A percentile compares a stretch with the other conserved stretches of the same genome.
These are phyloP conservation scores for Therioaphis trifolii DNA, from an alignment of 2,888 invertebrate species.

Conservation along the genomic window DNA sequence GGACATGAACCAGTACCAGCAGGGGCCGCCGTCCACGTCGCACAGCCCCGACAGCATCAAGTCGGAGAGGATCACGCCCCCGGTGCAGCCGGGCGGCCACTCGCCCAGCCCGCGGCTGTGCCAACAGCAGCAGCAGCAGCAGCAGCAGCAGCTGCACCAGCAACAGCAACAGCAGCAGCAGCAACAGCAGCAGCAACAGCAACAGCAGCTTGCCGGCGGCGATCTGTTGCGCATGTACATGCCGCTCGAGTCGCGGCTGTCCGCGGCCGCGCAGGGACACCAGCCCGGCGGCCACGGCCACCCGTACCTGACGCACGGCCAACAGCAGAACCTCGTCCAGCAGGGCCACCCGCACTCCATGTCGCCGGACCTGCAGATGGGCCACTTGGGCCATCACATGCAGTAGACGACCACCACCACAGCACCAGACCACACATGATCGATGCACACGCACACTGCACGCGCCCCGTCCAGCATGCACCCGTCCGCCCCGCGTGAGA, in stretches of 20 bases:
- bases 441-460: neutral
- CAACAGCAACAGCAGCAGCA: slow-evolving; percentile 64
- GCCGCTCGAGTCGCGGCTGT: slow-evolving; percentile 58
- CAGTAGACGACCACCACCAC: neutral
- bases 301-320: slow-evolving; percentile 47
- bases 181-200: slow-evolving; percentile 18
- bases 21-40: slow-evolving; percentile 74
- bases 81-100: slow-evolving; percentile 72
- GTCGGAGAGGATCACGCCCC: slow-evolving; percentile 86
- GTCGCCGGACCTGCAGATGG: slow-evolving; percentile 59
- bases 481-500: neutral
- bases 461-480: neutral
- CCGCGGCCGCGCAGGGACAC: slow-evolving; percentile 52
- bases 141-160: slow-evolving; percentile 61
- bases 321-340: slow-evolving; percentile 45
- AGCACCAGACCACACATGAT: too few species aligned
- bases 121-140: slow-evolving; percentile 47
- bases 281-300: slow-evolving; percentile 48
- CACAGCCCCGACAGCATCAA: slow-evolving; percentile 86
- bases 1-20: slow-evolving; percentile 70
- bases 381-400: slow-evolving; percentile 57
- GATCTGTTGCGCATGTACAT: slow-evolving; percentile 60
- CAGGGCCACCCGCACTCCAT: slow-evolving; percentile 57
- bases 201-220: slow-evolving; percentile 18
- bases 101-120: slow-evolving; percentile 69